phyloP scores from a whole-genome alignment of 2,888 invertebrate species.

The Orgyia antiqua region DNA sequence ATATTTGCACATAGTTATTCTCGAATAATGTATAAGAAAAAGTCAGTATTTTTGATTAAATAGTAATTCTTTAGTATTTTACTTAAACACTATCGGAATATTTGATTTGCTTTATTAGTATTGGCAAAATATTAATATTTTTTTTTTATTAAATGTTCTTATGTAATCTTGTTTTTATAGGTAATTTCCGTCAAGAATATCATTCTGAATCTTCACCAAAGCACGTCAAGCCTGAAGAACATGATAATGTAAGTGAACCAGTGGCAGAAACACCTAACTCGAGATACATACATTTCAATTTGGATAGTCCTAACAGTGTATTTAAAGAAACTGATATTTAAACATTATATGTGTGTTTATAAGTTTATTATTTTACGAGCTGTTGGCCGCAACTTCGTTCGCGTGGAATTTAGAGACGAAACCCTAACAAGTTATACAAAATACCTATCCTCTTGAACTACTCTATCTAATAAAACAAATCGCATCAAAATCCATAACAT shows the following conservation, averaged over 20 bases:
- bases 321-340: constrained; percentile 71
- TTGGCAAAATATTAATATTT: neutral
- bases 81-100: too few relatives aligned
- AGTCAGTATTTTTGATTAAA: neutral
- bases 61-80: too few relatives aligned
- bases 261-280: constrained; percentile 49
- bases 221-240: constrained; percentile 48
- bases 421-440: too few relatives aligned
- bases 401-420: too few relatives aligned
- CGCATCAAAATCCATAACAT: too few relatives aligned
- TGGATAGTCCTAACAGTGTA: constrained; percentile 50
- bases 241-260: constrained; percentile 35
- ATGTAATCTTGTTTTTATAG: constrained; percentile 33
- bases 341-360: constrained; percentile 12
- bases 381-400: too few relatives aligned
- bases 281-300: constrained; percentile 63
- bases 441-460: too few relatives aligned
- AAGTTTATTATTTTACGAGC: too few relatives aligned
- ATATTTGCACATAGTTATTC: neutral
- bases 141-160: neutral
- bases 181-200: constrained; percentile 65
- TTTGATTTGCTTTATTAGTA: too few relatives aligned
- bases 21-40: neutral
- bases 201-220: constrained; percentile 65
- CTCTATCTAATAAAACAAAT: too few relatives aligned